Evolutionary conservation across 2,888 invertebrate genomes (phyloP).

Genomic region (Morpho helenor): DNA sequence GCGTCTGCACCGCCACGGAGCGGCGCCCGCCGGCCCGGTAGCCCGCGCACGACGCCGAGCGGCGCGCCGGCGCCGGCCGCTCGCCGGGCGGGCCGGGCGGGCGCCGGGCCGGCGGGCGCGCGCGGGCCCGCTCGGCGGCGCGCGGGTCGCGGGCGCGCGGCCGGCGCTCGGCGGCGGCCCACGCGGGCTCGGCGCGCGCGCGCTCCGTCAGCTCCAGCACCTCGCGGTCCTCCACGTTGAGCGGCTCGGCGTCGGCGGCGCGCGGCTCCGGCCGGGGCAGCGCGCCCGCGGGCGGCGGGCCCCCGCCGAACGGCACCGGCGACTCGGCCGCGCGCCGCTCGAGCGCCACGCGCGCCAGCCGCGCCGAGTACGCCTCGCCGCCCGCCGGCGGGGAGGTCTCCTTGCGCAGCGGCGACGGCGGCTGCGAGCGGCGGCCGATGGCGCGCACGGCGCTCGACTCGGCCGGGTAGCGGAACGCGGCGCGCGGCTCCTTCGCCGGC

Average conservation of each 20-base stretch:
- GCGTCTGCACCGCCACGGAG: slow-evolving; percentile 79
- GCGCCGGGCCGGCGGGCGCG: slow-evolving; percentile 23
- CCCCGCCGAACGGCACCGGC: slow-evolving; percentile 63
- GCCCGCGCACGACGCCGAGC: slow-evolving; percentile 25
- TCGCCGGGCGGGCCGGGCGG: slow-evolving; percentile 20
- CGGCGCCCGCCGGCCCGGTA: slow-evolving; percentile 24
- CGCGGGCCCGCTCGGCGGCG: slow-evolving; percentile 18
- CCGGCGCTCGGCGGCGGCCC: slow-evolving; percentile 26
- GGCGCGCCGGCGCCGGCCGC: slow-evolving; percentile 25
- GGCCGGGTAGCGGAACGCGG: slow-evolving; percentile 69
- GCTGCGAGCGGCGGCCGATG: slow-evolving; percentile 48
- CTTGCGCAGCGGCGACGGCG: slow-evolving; percentile 62
- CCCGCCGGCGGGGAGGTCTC: slow-evolving; percentile 45
- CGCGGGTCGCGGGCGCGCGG: slow-evolving; percentile 30
- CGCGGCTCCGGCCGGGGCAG: slow-evolving; percentile 46
- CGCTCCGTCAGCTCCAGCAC: slow-evolving; percentile 72
- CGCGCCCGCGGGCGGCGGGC: slow-evolving; percentile 49
- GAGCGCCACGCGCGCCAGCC: slow-evolving; percentile 69
- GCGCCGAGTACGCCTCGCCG: slow-evolving; percentile 44
- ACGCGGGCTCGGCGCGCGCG: slow-evolving; percentile 29
- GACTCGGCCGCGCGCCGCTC: slow-evolving; percentile 67
- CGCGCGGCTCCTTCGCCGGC: slow-evolving; percentile 83
- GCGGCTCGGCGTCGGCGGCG: slow-evolving; percentile 40
- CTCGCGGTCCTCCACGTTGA: slow-evolving; percentile 69
- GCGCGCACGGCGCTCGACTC: slow-evolving; percentile 84